These are phyloP conservation scores for Liasis olivaceus DNA, from an alignment of 2,797 vertebrate species.

Conservation along the genomic window DNA sequence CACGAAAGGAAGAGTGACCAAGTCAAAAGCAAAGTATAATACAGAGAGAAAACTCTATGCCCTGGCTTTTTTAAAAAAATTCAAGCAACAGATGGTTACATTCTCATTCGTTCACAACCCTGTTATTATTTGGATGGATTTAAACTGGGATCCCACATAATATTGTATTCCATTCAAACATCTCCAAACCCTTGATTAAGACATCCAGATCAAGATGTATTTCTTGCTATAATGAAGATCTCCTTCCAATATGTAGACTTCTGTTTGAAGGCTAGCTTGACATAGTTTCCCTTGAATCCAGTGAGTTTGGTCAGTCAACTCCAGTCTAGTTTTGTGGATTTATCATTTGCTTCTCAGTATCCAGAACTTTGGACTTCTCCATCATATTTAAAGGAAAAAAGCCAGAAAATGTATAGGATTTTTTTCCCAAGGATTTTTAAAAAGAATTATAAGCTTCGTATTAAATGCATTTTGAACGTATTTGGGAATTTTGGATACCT, in stretches of 20 bases:
- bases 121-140: background rate
- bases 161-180: background rate
- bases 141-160: background rate
- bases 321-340: background rate
- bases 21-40: background rate
- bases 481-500: background rate
- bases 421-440: background rate
- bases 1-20: background rate
- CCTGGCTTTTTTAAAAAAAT: background rate
- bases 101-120: background rate
- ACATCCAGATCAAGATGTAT: background rate
- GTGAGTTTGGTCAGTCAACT: background rate
- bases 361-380: background rate
- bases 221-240: background rate
- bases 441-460: background rate
- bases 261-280: background rate
- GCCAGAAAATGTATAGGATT: background rate
- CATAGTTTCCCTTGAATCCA: background rate
- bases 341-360: background rate
- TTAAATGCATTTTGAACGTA: background rate
- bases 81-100: background rate
- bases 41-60: background rate
- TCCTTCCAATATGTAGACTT: background rate
- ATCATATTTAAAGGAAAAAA: background rate
- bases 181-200: background rate